Evolutionary conservation across 2,113 vertebrate genomes (phyloP).

Genomic region (Sinocyclocheilus maitianheensis): DNA sequence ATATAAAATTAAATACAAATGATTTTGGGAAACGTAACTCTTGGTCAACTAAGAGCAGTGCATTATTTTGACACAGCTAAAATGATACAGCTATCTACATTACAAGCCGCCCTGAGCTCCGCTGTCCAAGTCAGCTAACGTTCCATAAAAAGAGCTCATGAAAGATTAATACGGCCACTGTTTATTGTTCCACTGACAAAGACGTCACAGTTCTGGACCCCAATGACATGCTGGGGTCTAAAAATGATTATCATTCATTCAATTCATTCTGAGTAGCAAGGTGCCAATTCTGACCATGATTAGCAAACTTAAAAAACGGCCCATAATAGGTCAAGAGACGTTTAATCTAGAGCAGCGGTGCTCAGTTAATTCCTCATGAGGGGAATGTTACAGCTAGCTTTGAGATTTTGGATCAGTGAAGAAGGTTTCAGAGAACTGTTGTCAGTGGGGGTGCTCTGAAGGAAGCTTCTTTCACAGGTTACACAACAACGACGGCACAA

Average conservation of each 20-base stretch:
- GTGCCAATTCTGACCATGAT: not conserved
- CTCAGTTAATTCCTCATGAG: not conserved
- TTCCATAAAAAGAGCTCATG: slow-evolving; percentile 50
- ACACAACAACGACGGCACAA: slow-evolving; percentile 1
- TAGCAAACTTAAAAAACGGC: not conserved
- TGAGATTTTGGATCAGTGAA: slow-evolving; percentile 13
- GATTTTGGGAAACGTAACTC: not conserved
- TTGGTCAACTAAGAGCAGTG: not conserved
- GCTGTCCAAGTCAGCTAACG: slow-evolving; percentile 22
- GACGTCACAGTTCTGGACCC: slow-evolving; percentile 45
- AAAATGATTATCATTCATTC: slow-evolving; percentile 45
- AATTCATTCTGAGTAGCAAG: not conserved
- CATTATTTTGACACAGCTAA: slow-evolving; percentile 39
- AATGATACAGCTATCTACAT: slow-evolving; percentile 41
- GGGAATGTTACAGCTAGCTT: not conserved
- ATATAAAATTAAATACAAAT: not conserved
- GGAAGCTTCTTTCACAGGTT: slow-evolving; percentile 22
- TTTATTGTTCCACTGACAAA: slow-evolving; percentile 53
- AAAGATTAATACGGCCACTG: slow-evolving; percentile 49
- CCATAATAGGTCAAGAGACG: not conserved
- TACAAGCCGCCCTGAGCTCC: slow-evolving; percentile 8
- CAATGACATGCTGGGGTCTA: slow-evolving; percentile 41
- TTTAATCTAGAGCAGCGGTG: not conserved
- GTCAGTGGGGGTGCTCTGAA: not conserved
- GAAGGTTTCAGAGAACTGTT: slow-evolving; percentile 10